Evolutionary conservation across 1,140 invertebrate species (phyloP), one percentile per base, ranked within the genome.

Genomic region (Augochlora pura): DNA sequence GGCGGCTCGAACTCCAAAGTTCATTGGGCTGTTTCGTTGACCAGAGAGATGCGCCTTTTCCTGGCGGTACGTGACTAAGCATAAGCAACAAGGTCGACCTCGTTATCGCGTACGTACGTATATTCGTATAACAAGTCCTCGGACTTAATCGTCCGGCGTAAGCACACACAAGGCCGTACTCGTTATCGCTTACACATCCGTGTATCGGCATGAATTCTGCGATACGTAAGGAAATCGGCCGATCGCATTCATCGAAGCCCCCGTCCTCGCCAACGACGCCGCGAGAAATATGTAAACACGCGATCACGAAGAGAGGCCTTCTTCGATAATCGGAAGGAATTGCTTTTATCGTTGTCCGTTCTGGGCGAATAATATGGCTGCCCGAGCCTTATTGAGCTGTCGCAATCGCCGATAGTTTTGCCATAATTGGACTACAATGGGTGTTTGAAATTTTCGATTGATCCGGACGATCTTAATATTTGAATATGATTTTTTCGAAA

Each of bases 171-270:
- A 88, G 88, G 88, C 79, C 87, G 78, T 77, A 62, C 71, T 80
- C 77, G 84, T 88, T 89, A 89, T 87, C 83, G 82, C 78, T 71
- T 81, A 83, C 63, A 76, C 74, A 88, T 88, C 78, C 83, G 83
- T 77, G 71, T 88, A 86, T 84, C 82, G 80, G 77, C 65, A 64
- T 79, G 54, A 23, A 46, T 60, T 49, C 52, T 80, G 32, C 16
- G 63, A 69, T 67, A 72, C n/a, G 78, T 71, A 64, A 60, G 42
- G 14, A 12, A 7, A 63, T 71, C 59, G 18, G 27, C 21, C 18
- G 52, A 9, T 12, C 27, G 16, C 18, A 12, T 64, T 64, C 42
- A 38, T 25, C 8, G 21, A 72, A 63, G 32, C 32, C 32, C 32
- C 32, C 32, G 32, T 63, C 16, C 32, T 52, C 12, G 49, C 4